These are phyloP conservation scores for Aelia acuminata DNA, from an alignment of 2,888 invertebrate species.

Conservation along the genomic window DNA sequence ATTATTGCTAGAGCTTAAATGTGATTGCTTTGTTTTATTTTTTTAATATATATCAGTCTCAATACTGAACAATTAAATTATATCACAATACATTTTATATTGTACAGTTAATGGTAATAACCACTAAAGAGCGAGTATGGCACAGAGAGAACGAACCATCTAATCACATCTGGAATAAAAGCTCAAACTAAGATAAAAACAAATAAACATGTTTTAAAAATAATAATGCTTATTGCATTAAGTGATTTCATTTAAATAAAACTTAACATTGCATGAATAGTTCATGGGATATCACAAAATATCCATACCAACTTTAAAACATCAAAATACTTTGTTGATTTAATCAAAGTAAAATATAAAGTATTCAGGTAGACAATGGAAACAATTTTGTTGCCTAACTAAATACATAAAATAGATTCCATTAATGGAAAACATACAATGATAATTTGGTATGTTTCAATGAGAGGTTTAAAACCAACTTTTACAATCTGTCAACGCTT, in stretches of 20 bases:
- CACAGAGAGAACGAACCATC: neutral
- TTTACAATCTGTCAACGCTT: neutral
- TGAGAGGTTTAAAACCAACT: neutral
- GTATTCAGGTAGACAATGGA: neutral
- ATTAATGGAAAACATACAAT: neutral
- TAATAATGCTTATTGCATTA: neutral
- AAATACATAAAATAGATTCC: neutral
- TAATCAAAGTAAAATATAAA: neutral
- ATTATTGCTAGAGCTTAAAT: neutral
- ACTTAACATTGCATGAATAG: neutral
- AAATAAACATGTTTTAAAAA: constrained; percentile 18
- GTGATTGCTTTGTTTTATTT: neutral
- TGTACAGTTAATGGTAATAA: neutral
- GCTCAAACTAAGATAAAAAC: neutral
- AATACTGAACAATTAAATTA: neutral
- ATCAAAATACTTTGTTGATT: constrained; percentile 13
- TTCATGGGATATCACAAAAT: neutral
- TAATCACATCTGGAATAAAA: neutral
- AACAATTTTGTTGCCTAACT: neutral
- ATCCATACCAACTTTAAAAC: neutral
- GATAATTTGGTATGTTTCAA: neutral
- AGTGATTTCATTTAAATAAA: neutral
- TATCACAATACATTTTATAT: constrained; percentile 49
- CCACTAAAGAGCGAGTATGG: neutral
- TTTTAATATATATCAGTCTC: constrained; percentile 7